Evolutionary conservation across 2,113 vertebrate species (phyloP), one percentile per base, ranked within the genome.

Genomic region (Aptenodytes forsteri): DNA sequence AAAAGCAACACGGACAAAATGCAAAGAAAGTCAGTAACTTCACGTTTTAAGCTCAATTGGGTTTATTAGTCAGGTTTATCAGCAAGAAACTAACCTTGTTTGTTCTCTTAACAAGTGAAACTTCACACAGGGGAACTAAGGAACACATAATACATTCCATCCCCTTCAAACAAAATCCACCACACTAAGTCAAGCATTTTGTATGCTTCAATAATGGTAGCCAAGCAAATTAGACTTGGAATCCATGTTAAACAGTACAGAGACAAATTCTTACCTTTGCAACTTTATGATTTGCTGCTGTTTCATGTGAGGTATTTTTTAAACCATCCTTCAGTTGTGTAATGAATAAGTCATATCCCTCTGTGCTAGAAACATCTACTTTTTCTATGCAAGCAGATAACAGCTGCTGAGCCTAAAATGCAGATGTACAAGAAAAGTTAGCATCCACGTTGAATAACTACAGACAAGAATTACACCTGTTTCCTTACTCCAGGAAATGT

Each of bases 231-330:
- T 7, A 62, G 72, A 75, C 8, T 49, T 72, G 10, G 16, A 95
- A 97, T 82, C 23, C 42, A 75, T 2, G 23, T 46, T 27, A 83
- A 11, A 66, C 13, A 87, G 23, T 30, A 79, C 6, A 52, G 27
- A 72, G 38, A 82, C 21, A 66, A 87, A 79, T 79, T 94, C 98
- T 98, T 96, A 99, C 99, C 99, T 99, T 99, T 94, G 99, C 99
- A 98, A 99, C 99, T 99, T 99, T 99, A 98, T 99, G 99, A 98
- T 99, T 99, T 98, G 99, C 99, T 98, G 99, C 99, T 25, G 99
- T 99, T 98, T 99, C 99, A 29, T 99, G 99, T 98, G 99, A 99
- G 99, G 99, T 99, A 98, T 99, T 99, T 99, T 99, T 99, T 97
- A 99, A 98, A 96, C 99, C 99, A 98, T 99, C 99, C 98, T 99